A percentile compares a stretch with the other conserved stretches of the same genome.
Evolutionary conservation across 1,140 invertebrate genomes (phyloP).

Genomic region (Macrobrachium nipponense): DNA sequence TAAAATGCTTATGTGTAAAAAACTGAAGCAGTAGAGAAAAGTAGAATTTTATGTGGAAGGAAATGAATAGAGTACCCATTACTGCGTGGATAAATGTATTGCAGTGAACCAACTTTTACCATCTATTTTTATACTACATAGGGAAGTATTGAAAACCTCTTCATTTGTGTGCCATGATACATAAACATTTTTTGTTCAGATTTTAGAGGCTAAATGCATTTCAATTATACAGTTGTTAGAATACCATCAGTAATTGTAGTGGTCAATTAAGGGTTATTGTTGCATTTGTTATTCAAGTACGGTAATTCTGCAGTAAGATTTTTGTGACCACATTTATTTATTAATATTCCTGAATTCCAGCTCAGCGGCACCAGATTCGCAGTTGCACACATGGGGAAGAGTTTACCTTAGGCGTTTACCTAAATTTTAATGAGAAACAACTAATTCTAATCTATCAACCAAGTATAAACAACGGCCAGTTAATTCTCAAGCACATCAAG

Average conservation of each 20-base stretch:
- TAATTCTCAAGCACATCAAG: constrained; percentile 43
- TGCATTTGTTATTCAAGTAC: neutral
- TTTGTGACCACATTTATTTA: neutral
- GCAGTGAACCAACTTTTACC: too few species aligned
- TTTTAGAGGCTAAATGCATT: neutral
- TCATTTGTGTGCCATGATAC: too few species aligned
- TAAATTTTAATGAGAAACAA: constrained; percentile 52
- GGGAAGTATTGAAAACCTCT: too few species aligned
- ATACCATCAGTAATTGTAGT: neutral
- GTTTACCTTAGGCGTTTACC: constrained; percentile 31
- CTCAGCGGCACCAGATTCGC: constrained; percentile 51
- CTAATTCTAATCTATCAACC: constrained; percentile 46
- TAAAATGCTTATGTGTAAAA: too few species aligned
- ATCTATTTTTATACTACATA: too few species aligned
- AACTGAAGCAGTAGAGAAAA: neutral
- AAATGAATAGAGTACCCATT: neutral
- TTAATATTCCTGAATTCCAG: constrained; percentile 13
- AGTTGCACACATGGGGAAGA: constrained; percentile 24
- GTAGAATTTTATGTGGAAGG: neutral
- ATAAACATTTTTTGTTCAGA: too few species aligned
- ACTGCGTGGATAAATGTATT: too few species aligned
- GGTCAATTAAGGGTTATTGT: neutral
- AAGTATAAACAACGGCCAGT: constrained; percentile 15
- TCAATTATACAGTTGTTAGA: too few species aligned
- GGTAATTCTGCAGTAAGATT: too few species aligned